phyloP scores from a whole-genome alignment of 2,113 vertebrate genomes.

The Cygnus atratus region DNA sequence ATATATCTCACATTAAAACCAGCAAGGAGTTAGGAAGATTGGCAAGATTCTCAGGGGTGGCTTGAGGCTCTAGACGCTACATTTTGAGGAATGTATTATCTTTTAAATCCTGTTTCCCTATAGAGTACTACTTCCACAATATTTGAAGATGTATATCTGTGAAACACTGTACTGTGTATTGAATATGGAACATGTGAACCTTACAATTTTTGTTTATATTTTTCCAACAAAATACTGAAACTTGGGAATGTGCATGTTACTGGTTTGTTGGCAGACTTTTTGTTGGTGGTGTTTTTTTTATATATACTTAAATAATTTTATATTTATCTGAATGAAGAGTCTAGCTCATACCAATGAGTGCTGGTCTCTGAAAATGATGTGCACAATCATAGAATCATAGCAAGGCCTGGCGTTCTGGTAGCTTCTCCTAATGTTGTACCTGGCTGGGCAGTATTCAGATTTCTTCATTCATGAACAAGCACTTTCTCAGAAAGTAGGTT shows the following conservation, averaged over 20 bases:
- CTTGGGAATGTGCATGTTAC: not conserved
- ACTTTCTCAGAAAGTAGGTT: not conserved
- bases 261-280: not conserved
- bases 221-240: not conserved
- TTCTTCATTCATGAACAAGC: not conserved
- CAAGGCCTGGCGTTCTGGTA: not conserved
- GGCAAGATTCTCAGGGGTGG: not conserved
- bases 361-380: not conserved
- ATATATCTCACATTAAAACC: not conserved
- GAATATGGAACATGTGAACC: not conserved
- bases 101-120: not conserved
- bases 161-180: not conserved
- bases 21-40: not conserved
- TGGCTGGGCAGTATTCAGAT: not conserved
- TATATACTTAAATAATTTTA: not conserved
- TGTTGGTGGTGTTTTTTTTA: too few species aligned
- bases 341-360: not conserved
- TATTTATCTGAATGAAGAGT: not conserved
- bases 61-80: not conserved
- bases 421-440: not conserved
- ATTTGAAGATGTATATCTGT: not conserved
- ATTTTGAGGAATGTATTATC: not conserved
- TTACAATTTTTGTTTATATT: not conserved
- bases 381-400: not conserved
- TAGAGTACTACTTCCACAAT: not conserved